Base-by-base conservation (phyloP, 2,888 invertebrate species). In the Meteorus colon region DNA sequence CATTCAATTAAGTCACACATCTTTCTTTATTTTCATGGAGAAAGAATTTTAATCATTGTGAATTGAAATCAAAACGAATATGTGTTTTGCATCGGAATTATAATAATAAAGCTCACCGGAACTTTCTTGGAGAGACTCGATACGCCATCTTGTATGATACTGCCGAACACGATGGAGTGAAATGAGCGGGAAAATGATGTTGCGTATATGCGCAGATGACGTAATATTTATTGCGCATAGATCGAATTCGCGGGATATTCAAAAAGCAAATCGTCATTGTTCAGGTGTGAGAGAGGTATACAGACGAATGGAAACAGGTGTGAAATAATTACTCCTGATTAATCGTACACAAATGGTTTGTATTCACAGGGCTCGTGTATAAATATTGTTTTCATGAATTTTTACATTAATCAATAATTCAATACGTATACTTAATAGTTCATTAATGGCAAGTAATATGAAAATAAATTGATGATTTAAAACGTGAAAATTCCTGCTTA, bases 401-500 rank as follows among this genome's bases (percentile, higher is more conserved):
- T 72, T 63, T 34, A 70, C 60, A 70, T 70, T 37, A 14, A 70
- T 55, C 4, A 8, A 19, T 55, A 24, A 55, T 55, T 55, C 19
- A 55, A 55, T 55, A 48, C n/a, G n/a, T 48, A 48, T 48, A 55
- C 24, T 55, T 55, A 55, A 55, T 19, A 55, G 8, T 55, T 55
- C 55, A 55, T 55, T 10, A 3, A 55, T 55, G 55, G 19, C 55
- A 55, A 55, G 55, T 24, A 55, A 48, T 55, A 63, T 63, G 29
- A 63, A 31, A 63, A 34, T 31, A 63, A 31, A 29, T 31, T 63
- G 29, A 63, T n/a, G 31, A 63, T n/a, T 63, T 63, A 16, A 37
- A 71, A 59, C 19, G 70, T 70, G 29, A 5, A 75, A 80, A 77
- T 80, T 73, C 73, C 69, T 76, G 74, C 77, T 83, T 82, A 80